Base-by-base conservation (phyloP, 2,888 invertebrate species). In the Yponomeuta evonymella region DNA sequence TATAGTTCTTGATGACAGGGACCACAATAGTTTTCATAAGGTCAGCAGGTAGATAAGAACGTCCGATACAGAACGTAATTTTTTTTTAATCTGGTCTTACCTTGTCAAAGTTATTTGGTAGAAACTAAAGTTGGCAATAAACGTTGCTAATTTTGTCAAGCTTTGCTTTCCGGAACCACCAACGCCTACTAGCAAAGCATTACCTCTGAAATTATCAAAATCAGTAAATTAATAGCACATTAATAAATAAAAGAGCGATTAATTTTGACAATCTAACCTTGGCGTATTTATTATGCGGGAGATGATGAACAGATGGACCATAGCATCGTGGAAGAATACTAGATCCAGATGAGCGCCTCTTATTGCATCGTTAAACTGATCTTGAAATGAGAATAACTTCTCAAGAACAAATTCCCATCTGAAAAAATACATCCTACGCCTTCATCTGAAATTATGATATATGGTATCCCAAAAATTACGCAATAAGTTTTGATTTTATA, bases 91-190 rank as follows among this genome's bases (percentile, higher is more conserved):
- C 2, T 15, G 3, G 8, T 15, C 51, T 75, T 84, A 96, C 96
- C 96, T 95, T 2, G 97, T 95, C 48, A 98, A 87, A 66, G 96
- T 95, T 70, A 98, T 98, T 90, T 98, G 97, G 82, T 96, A 97
- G 76, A 95, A 95, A 70, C 94, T 94, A 81, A 95, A 97, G 73
- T 95, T 96, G 0, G 97, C 97, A 71, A 98, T 97, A 79, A 95
- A 97, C 0, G 97, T 96, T 0, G 97, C 95, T 63, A 98, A 87
- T 81, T 96, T 94, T 0, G 97, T 97, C 73, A 98, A 94, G 77
- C 97, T 97, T 84, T 97, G 97, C 82, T 98, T 98, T 6, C 98
- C 98, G 1, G 97, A 97, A 63, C 98, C 98, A 69, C 98, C 98
- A 2, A 98, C 97, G 5, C 98, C 98, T 3, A 98, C 97, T 2